Percentiles rank a stretch among this genome's conserved stretches.
Evolutionary conservation across 2,797 vertebrate genomes (phyloP).

Genomic region (Hemitrygon akajei): DNA sequence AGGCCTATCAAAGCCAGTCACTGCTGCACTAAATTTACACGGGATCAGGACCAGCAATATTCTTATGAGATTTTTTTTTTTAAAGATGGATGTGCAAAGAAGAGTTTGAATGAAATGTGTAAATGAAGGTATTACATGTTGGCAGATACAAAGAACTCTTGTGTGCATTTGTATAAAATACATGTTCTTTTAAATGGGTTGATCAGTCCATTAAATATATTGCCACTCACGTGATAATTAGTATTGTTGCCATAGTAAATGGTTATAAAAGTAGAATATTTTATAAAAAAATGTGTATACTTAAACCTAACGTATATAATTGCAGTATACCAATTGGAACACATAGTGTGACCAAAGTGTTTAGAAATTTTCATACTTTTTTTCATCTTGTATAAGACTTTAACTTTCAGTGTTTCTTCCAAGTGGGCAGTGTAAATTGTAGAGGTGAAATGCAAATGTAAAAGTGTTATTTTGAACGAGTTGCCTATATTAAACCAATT

Average conservation of each 20-base stretch:
- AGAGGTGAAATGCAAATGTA: slow-evolving; percentile 58
- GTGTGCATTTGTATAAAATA: slow-evolving; percentile 95
- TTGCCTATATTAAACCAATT: slow-evolving; percentile 65
- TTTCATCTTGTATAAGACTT: slow-evolving; percentile 66
- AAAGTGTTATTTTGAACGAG: slow-evolving; percentile 61
- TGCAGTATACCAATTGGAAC: slow-evolving; percentile 66
- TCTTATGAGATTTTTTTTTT: slow-evolving; percentile 68
- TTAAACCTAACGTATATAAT: slow-evolving; percentile 77
- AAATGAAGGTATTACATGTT: slow-evolving; percentile 71
- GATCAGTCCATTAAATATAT: slow-evolving; percentile 77
- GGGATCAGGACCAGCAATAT: slow-evolving; percentile 95
- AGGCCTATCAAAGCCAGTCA: slow-evolving; percentile 60
- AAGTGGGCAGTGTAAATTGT: slow-evolving; percentile 51
- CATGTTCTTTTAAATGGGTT: slow-evolving; percentile 79
- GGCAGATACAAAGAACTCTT: slow-evolving; percentile 76
- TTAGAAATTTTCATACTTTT: slow-evolving; percentile 69
- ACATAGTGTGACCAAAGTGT: slow-evolving; percentile 75
- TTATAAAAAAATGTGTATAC: slow-evolving; percentile 92
- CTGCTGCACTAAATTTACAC: slow-evolving; percentile 71
- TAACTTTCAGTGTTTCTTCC: slow-evolving; percentile 58
- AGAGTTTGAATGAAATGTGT: slow-evolving; percentile 60
- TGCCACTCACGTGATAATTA: slow-evolving; percentile 75
- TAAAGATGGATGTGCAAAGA: slow-evolving; percentile 79
- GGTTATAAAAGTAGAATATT: slow-evolving; percentile 99
- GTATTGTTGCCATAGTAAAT: slow-evolving; percentile 89